Evolutionary conservation across 2,888 invertebrate species (phyloP), one percentile per base, ranked within the genome.

Genomic region (Spisula subtruncata): DNA sequence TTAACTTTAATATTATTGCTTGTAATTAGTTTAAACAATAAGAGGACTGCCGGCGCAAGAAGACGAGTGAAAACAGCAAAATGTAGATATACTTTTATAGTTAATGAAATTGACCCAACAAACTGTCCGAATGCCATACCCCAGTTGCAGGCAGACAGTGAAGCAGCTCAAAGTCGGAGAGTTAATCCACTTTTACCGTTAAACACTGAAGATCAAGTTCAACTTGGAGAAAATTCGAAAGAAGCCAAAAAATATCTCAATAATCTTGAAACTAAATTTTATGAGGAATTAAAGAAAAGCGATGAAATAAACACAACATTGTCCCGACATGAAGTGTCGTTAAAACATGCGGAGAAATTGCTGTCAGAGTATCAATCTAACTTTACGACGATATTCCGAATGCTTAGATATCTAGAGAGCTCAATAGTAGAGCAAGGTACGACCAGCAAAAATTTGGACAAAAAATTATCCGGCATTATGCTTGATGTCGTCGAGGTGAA

Each of bases 401-500:
- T 94, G 85, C 93, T 96, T 83, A 94, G 95, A 89, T 94, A 93
- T 60, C 90, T 96, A 86, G 94, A 96, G 85, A 89, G 90, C 16
- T 93, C 94, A 25, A 89, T 96, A 29, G 90, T 94, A 46, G 92
- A 91, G 25, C 95, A 96, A 85, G 90, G 93, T 48, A 87, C 87
- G 71, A 93, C 93, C 71, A 95, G 94, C 85, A 90, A 92, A 16
- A 94, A 95, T 83, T 91, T 96, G 48, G 96, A 96, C 90, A 94
- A 95, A 86, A 96, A 96, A 91, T 89, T 96, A 83, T 95, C 95
- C 41, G 95, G 95, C 82, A 95, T 96, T 25, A 95, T 96, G 93
- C 91, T 96, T 84, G 96, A 96, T 84, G 95, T 96, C 51, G 95
- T 95, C 8, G 96, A 96, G 92, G 95, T 96, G 16, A 96, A 95